Evolutionary conservation across 1,140 invertebrate species (phyloP).

Genomic region (Drosophila suzukii): DNA sequence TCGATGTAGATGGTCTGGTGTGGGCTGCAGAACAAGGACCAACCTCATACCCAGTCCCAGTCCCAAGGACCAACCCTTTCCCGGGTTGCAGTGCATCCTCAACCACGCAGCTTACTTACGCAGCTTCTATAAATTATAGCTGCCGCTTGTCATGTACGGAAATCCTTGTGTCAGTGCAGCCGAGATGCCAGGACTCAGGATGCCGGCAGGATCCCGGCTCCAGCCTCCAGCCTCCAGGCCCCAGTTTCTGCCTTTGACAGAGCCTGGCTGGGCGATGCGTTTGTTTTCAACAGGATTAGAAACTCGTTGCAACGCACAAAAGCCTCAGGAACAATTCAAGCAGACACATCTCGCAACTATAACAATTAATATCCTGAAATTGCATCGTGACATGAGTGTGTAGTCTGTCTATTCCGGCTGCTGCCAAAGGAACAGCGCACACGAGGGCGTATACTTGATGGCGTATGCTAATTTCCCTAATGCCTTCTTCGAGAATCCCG

Average conservation of each 20-base stretch:
- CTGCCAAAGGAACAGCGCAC: slow-evolving; percentile 52
- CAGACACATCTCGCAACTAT: slow-evolving; percentile 82
- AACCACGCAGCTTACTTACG: slow-evolving; percentile 74
- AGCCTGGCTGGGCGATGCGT: slow-evolving; percentile 65
- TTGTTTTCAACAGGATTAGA: slow-evolving; percentile 82
- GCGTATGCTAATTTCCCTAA: slow-evolving; percentile 76
- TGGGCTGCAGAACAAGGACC: slow-evolving; percentile 3
- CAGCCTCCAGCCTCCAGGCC: neutral
- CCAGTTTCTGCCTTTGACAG: slow-evolving; percentile 61
- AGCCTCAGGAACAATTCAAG: slow-evolving; percentile 81
- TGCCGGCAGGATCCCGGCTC: slow-evolving; percentile 8
- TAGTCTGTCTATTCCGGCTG: slow-evolving; percentile 51
- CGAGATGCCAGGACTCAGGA: slow-evolving; percentile 50
- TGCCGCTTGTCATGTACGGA: slow-evolving; percentile 82
- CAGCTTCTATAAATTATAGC: slow-evolving; percentile 82
- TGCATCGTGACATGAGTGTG: slow-evolving; percentile 53
- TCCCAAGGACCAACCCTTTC: slow-evolving; percentile 13
- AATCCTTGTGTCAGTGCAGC: slow-evolving; percentile 82
- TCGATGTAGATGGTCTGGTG: slow-evolving; percentile 5
- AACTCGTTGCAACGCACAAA: slow-evolving; percentile 77
- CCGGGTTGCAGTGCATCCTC: slow-evolving; percentile 51
- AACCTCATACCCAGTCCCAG: slow-evolving; percentile 8
- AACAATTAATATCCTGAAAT: slow-evolving; percentile 81
- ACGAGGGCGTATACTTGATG: slow-evolving; percentile 76
- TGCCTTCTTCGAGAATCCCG: slow-evolving; percentile 37